Conservation (phyloP, 2,113 vertebrate genomes). For the Planiliza haematocheilus region DNA sequence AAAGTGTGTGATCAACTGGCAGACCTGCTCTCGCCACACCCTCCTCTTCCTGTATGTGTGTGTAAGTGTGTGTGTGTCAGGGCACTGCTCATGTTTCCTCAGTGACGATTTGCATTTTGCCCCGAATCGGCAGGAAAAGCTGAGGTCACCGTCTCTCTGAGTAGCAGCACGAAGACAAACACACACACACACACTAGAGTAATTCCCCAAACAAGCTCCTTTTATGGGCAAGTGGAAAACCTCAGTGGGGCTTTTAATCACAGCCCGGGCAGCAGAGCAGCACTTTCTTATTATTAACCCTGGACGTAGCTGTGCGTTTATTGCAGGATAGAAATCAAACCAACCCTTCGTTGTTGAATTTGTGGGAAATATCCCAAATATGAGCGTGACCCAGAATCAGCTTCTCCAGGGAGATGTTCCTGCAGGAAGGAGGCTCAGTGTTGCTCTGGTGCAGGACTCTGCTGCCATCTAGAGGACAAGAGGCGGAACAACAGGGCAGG, state of each 20-base stretch:
- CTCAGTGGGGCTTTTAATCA: neutral
- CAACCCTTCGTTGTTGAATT: neutral
- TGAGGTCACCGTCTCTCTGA: constrained; percentile 6
- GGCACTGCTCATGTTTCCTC: constrained; percentile 1
- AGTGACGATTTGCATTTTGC: constrained; percentile 31
- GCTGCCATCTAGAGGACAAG: constrained; percentile 56
- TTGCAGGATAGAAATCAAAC: neutral
- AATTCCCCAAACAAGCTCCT: neutral
- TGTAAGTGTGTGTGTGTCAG: neutral
- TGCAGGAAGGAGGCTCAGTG: neutral
- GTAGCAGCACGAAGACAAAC: constrained; percentile 8
- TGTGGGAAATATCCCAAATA: neutral
- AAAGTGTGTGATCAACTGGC: constrained; percentile 1
- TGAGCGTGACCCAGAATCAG: constrained; percentile 32
- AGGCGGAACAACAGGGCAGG: neutral
- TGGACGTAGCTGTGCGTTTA: neutral
- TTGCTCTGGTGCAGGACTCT: neutral
- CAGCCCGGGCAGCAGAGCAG: neutral
- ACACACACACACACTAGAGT: neutral
- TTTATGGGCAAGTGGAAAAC: constrained; percentile 19
- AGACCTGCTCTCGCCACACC: constrained; percentile 41
- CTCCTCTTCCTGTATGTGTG: constrained; percentile 31
- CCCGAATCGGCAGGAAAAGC: constrained; percentile 15
- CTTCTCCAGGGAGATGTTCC: neutral
- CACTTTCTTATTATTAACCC: too few species aligned